Conservation (phyloP, 2,113 vertebrate genomes). For the Leptosomus discolor region DNA sequence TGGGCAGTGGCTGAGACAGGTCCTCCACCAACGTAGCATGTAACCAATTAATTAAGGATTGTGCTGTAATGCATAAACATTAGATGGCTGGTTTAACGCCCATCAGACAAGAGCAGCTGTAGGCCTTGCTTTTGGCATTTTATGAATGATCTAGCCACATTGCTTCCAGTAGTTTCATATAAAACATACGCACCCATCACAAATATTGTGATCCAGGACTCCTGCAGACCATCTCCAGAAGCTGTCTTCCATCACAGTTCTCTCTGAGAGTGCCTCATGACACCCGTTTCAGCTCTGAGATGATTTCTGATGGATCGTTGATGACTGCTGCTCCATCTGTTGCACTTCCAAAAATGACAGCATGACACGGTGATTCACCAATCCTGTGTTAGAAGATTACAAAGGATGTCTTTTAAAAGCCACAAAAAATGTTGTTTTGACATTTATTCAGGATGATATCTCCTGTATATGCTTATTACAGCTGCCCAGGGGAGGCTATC, state of each 20-base stretch:
- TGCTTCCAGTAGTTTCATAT: neutral
- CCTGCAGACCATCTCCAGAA: neutral
- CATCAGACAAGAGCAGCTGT: neutral
- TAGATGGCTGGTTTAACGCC: neutral
- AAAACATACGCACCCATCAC: neutral
- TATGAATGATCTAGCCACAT: neutral
- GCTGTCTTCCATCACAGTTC: neutral
- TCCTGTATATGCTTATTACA: neutral
- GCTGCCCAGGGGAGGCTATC: neutral
- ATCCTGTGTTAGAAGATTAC: neutral
- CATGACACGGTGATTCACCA: neutral
- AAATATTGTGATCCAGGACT: neutral
- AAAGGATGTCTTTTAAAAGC: neutral
- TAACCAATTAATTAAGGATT: neutral
- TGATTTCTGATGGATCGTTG: neutral
- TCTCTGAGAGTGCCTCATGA: neutral
- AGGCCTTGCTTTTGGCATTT: neutral
- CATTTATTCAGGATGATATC: neutral
- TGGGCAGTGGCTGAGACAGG: neutral
- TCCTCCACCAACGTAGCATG: neutral
- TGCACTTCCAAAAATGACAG: neutral
- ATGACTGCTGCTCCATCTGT: neutral
- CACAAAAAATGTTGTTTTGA: neutral
- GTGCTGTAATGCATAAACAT: neutral
- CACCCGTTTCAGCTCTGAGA: neutral